Conservation (phyloP, 2,888 invertebrate genomes). For the Dynastes maya region DNA sequence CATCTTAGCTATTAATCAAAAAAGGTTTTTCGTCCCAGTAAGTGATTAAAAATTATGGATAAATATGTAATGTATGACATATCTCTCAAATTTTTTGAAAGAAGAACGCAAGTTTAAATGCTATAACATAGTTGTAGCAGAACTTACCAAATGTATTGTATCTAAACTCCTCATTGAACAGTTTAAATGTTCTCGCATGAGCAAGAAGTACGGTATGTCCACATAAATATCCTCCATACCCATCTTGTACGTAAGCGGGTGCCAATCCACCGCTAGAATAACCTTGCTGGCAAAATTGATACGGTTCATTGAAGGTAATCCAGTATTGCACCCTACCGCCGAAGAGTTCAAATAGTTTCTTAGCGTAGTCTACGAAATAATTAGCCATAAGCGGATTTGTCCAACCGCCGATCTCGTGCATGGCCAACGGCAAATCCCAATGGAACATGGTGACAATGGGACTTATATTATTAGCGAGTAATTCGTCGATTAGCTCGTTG, state of each 20-base stretch:
- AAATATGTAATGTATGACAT: too few relatives aligned
- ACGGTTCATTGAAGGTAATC: slow-evolving; percentile 74
- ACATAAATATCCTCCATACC: slow-evolving; percentile 76
- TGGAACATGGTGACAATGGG: slow-evolving; percentile 73
- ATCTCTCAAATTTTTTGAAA: too few relatives aligned
- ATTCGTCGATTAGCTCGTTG: slow-evolving; percentile 73
- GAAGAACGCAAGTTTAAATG: too few relatives aligned
- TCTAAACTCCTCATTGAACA: slow-evolving; percentile 76
- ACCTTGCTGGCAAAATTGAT: slow-evolving; percentile 61
- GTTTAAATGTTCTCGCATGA: slow-evolving; percentile 77
- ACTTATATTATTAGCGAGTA: slow-evolving; percentile 72
- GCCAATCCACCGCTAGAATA: slow-evolving; percentile 62
- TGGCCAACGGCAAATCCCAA: slow-evolving; percentile 73
- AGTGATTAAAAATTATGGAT: too few relatives aligned
- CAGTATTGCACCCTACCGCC: slow-evolving; percentile 68
- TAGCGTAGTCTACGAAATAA: slow-evolving; percentile 74
- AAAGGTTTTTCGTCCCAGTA: too few relatives aligned
- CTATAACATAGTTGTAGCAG: too few relatives aligned
- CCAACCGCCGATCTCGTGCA: slow-evolving; percentile 70
- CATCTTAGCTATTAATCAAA: too few relatives aligned
- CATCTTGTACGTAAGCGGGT: slow-evolving; percentile 68
- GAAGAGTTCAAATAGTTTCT: slow-evolving; percentile 66
- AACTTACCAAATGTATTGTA: slow-evolving; percentile 50
- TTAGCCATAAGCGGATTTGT: slow-evolving; percentile 72
- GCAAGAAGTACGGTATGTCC: slow-evolving; percentile 77